phyloP scores from a whole-genome alignment of 2,113 vertebrate genomes.

The Otolemur garnettii region DNA sequence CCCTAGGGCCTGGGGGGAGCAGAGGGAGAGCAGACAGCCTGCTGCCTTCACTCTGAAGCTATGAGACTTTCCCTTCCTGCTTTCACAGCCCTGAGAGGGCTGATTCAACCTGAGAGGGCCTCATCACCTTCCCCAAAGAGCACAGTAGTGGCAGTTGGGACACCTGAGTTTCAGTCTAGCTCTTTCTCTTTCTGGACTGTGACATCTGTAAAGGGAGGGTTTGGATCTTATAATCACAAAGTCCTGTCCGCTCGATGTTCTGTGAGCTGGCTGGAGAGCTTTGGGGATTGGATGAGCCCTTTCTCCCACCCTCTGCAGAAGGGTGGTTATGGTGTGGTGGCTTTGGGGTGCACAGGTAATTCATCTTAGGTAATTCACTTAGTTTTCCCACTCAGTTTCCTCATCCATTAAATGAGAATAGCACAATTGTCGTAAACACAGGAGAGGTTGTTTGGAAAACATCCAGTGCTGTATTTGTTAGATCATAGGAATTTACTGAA shows the following conservation, averaged over 20 bases:
- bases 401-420: not conserved
- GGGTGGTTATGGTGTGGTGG: not conserved
- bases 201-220: not conserved
- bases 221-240: not conserved
- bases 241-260: not conserved
- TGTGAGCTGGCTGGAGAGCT: not conserved
- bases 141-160: not conserved
- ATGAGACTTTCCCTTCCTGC: not conserved
- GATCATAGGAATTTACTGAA: not conserved
- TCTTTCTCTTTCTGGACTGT: not conserved
- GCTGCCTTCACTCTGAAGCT: not conserved
- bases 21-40: not conserved
- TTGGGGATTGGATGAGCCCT: not conserved
- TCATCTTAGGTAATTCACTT: not conserved
- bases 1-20: not conserved
- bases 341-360: not conserved
- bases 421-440: not conserved
- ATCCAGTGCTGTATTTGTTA: not conserved
- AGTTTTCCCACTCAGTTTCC: not conserved
- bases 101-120: not conserved
- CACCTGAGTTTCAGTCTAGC: not conserved
- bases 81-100: not conserved
- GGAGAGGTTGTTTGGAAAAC: not conserved
- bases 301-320: not conserved
- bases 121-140: not conserved